Evolutionary conservation across 2,888 invertebrate genomes (phyloP), one percentile per base, ranked within the genome.

Genomic region (Netelia inedita): DNA sequence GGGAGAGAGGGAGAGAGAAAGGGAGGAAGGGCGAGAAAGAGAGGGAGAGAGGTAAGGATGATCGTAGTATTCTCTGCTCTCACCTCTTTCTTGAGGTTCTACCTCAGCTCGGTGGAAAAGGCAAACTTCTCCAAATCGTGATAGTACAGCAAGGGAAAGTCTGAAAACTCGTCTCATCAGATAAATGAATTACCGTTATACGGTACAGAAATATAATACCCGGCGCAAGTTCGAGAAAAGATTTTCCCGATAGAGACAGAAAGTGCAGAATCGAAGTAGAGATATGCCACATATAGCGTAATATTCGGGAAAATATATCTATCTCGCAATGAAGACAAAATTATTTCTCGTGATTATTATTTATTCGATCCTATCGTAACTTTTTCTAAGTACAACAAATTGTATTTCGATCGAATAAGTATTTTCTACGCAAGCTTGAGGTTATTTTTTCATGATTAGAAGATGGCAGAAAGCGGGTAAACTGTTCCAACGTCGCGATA

Each of bases 181-280:
- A 61, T 61, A 50, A 61, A 50, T 73, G 43, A 73, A 73, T 73
- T 73, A 28, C 43, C 43, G 46, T 19, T 57, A 57, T 65, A 43
- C 19, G 43, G n/a, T 61, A 28, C 23, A 28, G 35, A 41, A 11
- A 61, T 23, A 61, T 61, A 61, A 11, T 28, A 2, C 55, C n/a
- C 35, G 6, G 61, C 3, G 23, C 1, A n/a, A 28, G 14, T 21
- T 61, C 35, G 61, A 23, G 61, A 61, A 65, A 46, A 68, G 65
- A 68, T 66, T 68, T 76, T 14, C 21, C 1, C 14, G 19, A 55
- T 46, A 46, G 46, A 55, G 19, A 55, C 1, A 46, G 3, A 46
- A 46, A 14, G 14, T 46, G 3, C 46, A 6, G 11, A 14, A 6
- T 46, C 1, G 46, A 1, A 10, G 14, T 2, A 46, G 14, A 46